A percentile compares a stretch with the other conserved stretches of the same genome.
phyloP scores from a whole-genome alignment of 2,797 vertebrate genomes.

The Taeniopygia guttata region DNA sequence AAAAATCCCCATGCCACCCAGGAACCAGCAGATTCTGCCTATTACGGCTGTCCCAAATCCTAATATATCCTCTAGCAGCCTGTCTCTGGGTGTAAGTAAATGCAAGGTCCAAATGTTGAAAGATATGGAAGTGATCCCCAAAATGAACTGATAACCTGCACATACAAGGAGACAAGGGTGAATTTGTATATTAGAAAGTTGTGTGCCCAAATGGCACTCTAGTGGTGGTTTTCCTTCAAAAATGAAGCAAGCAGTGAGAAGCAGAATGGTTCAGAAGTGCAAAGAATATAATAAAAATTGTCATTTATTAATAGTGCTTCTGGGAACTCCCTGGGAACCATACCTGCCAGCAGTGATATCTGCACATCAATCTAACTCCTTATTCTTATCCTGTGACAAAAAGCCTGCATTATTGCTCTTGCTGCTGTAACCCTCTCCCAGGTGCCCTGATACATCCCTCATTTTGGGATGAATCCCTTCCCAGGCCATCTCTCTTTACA shows the following conservation, averaged over 20 bases:
- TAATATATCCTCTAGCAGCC: neutral
- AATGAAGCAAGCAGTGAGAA: neutral
- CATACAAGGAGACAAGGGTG: neutral
- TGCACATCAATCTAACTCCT: neutral
- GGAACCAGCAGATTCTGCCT: neutral
- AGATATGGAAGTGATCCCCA: neutral
- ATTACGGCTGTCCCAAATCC: neutral
- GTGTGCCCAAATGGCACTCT: neutral
- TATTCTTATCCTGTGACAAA: neutral
- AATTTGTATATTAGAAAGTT: neutral
- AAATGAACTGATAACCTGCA: neutral
- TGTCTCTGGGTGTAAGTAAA: neutral
- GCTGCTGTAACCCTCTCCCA: neutral
- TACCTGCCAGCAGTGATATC: slow-evolving; percentile 8
- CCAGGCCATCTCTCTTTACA: neutral
- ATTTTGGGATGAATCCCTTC: slow-evolving; percentile 11
- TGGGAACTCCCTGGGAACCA: neutral
- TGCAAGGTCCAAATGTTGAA: neutral
- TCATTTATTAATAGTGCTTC: slow-evolving; percentile 18
- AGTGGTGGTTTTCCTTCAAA: neutral
- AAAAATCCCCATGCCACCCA: neutral
- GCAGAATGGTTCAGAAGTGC: neutral
- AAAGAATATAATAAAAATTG: neutral
- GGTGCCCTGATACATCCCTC: neutral
- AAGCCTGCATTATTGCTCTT: neutral